Evolutionary conservation across 1,140 invertebrate species (phyloP), one percentile per base, ranked within the genome.

Genomic region (Coenobita brevimanus): DNA sequence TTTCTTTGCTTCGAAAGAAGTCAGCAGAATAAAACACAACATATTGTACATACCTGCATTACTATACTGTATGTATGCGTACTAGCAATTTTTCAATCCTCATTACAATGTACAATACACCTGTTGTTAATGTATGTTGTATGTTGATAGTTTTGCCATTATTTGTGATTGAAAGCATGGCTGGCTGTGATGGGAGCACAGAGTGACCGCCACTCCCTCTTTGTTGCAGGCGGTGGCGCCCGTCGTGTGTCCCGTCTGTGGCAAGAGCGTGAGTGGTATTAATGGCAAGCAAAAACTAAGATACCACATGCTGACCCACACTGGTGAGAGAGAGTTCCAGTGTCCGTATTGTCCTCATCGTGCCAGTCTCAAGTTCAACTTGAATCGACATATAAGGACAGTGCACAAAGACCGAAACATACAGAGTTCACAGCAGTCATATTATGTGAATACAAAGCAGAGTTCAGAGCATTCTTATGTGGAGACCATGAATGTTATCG

Each of bases 241-340:
- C 21, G 85, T 89, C 41, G 84, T 87, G 76, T 89, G 89, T 87
- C 84, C 78, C 78, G 89, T 89, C 54, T 89, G 89, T 71, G 89
- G 89, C 82, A 89, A 89, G 82, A 76, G 84, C 62, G 80, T 89
- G 57, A 87, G 85, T 80, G 85, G 85, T 30, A 87, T 87, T 81
- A 87, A 87, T 81, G 85, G 85, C 78, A 89, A 89, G 89, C 89
- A 89, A 83, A 89, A 89, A 79, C 81, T 89, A 38, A 82, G 76
- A 50, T 82, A 87, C 41, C 92, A 92, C 90, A 90, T 92, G 90
- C 89, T 91, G 17, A 91, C 90, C 21, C 92, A 93, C 86, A 93
- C 92, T 1, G 90, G 93, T 0, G 94, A 94, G 91, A 91, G 93
- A 75, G 94, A 93, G 6, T 94, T 93, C 91, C 92, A 92, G 83